Percentiles rank a stretch among this genome's conserved stretches.
Conservation (phyloP, 1,140 invertebrate genomes). For the Mercenaria mercenaria region DNA sequence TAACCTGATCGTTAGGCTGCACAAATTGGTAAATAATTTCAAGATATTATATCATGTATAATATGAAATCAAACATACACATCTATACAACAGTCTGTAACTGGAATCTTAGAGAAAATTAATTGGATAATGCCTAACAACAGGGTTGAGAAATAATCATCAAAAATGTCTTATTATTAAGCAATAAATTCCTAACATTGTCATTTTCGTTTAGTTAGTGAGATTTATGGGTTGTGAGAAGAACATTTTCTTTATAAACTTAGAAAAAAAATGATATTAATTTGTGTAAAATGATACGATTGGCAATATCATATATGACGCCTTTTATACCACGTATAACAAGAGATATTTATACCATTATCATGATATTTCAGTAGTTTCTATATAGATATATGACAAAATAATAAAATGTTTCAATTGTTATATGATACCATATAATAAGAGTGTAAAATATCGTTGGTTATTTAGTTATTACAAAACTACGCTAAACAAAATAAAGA, state of each 20-base stretch:
- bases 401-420: neutral
- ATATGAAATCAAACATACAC: neutral
- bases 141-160: neutral
- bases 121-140: constrained; percentile 13
- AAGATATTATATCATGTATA: neutral
- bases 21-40: neutral
- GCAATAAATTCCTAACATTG: neutral
- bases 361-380: neutral
- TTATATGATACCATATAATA: neutral
- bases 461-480: neutral
- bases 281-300: constrained; percentile 9
- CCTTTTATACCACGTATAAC: neutral
- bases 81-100: neutral
- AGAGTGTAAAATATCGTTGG: neutral
- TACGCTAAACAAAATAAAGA: too few relatives aligned
- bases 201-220: neutral
- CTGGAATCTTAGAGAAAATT: neutral
- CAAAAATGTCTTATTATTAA: constrained; percentile 31
- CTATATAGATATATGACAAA: neutral
- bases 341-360: neutral
- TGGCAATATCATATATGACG: neutral
- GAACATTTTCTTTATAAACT: neutral
- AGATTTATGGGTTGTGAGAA: neutral
- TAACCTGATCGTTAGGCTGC: neutral
- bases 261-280: neutral